These are phyloP conservation scores for Anthrax anthrax DNA, from an alignment of 2,888 invertebrate genomes.

Conservation along the genomic window DNA sequence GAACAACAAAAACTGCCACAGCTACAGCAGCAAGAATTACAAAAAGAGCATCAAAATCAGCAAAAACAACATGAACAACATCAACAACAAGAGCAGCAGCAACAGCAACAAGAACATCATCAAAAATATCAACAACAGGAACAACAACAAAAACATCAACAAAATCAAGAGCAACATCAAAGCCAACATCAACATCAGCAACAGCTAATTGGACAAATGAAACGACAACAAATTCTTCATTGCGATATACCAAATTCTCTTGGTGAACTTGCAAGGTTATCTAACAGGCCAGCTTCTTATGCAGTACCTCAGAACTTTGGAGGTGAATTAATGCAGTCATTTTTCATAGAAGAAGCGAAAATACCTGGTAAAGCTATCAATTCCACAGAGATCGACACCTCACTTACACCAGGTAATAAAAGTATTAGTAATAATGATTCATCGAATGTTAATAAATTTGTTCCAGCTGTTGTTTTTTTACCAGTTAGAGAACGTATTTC, in stretches of 20 bases:
- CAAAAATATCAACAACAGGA: conserved; percentile 1
- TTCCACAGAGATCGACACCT: neutral
- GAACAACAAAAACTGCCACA: conserved; percentile 11
- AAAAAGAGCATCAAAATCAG: conserved; percentile 10
- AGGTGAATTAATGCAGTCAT: conserved; percentile 73
- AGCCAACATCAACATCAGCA: neutral
- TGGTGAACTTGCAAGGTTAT: conserved; percentile 27
- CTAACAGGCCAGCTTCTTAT: conserved; percentile 43
- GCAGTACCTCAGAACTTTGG: conserved; percentile 42
- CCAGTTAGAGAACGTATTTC: conserved; percentile 81
- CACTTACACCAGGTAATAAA: neutral
- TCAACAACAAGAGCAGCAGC: neutral
- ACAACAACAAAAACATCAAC: conserved; percentile 4
- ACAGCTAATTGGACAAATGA: conserved; percentile 6
- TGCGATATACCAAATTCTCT: conserved; percentile 19
- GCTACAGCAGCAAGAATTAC: conserved; percentile 8
- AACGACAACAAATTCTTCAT: conserved; percentile 4
- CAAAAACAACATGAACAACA: conserved; percentile 6
- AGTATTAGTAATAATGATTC: neutral
- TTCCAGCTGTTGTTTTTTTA: conserved; percentile 85
- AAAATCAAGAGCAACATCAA: conserved; percentile 10
- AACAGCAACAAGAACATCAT: neutral
- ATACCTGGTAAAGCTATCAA: neutral
- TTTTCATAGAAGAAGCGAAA: conserved; percentile 55
- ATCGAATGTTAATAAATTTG: conserved; percentile 42